Percentiles rank a stretch among this genome's conserved stretches.
These are phyloP conservation scores for Taenioides sp. DNA, from an alignment of 2,797 vertebrate species.

Conservation along the genomic window DNA sequence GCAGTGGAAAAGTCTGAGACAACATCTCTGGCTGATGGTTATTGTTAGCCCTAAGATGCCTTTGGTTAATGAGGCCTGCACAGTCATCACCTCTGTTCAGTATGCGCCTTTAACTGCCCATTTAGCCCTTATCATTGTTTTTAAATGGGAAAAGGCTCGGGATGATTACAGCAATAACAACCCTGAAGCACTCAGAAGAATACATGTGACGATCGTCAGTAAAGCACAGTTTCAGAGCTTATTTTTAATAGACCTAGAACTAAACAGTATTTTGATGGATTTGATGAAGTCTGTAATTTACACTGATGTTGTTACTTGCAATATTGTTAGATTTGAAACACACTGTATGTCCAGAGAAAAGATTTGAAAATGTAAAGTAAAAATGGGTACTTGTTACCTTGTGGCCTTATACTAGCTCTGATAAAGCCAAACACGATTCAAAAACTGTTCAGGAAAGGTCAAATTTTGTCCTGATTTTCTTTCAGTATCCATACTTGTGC, in stretches of 20 bases:
- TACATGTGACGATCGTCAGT: conserved; percentile 7
- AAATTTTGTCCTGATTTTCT: no score
- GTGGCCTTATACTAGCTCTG: no score
- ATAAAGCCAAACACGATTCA: no score
- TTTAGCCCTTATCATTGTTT: conserved; percentile 29
- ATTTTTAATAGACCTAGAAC: neutral
- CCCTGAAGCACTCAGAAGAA: conserved; percentile 15
- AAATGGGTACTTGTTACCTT: no score
- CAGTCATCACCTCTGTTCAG: conserved; percentile 5
- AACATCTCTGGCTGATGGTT: conserved; percentile 10
- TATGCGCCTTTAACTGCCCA: conserved; percentile 23
- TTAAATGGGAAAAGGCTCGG: conserved; percentile 19
- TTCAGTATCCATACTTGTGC: no score
- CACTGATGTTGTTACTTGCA: no score
- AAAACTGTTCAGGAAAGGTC: no score
- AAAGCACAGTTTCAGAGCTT: neutral
- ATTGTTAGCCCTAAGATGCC: conserved; percentile 7
- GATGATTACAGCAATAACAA: conserved; percentile 17
- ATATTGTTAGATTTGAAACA: neutral
- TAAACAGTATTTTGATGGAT: conserved; percentile 8
- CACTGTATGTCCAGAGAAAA: neutral
- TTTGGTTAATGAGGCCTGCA: conserved; percentile 4
- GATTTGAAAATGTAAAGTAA: neutral
- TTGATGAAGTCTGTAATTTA: neutral
- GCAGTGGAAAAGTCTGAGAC: neutral